These are phyloP conservation scores for Drepana arcuata DNA, from an alignment of 1,140 invertebrate species.

Conservation along the genomic window DNA sequence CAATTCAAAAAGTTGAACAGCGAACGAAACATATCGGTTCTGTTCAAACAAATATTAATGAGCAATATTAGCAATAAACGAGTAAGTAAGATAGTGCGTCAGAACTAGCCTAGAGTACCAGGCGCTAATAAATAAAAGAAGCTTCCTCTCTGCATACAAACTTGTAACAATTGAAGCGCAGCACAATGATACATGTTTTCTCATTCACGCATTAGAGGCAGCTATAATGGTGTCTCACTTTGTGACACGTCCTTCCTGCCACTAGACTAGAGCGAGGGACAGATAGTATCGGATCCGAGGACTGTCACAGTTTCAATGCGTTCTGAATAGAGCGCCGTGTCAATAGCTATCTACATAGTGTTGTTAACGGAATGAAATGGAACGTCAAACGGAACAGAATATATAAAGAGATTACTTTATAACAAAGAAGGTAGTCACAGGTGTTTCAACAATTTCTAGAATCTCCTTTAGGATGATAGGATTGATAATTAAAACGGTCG, in stretches of 20 bases:
- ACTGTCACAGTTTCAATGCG: constrained; percentile 27
- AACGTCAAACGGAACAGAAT: no score
- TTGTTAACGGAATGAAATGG: no score
- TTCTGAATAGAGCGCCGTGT: constrained; percentile 22
- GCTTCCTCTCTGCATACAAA: constrained; percentile 54
- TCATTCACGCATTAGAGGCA: constrained; percentile 38
- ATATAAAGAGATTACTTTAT: no score
- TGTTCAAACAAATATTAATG: no score
- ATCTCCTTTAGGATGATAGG: no score
- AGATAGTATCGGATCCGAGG: constrained; percentile 38
- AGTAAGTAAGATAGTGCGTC: constrained; percentile 10
- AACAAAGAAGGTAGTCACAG: no score
- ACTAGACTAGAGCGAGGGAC: constrained; percentile 27
- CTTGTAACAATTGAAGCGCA: constrained; percentile 45
- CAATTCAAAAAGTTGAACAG: no score
- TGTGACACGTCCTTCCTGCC: constrained; percentile 50
- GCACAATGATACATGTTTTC: constrained; percentile 48
- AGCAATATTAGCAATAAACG: no score
- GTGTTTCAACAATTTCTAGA: no score
- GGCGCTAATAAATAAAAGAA: constrained; percentile 29
- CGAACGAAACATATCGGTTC: no score
- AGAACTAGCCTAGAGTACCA: constrained; percentile 17
- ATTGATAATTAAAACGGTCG: no score
- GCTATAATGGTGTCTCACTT: constrained; percentile 48
- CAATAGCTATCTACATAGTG: constrained; percentile 22